Base-by-base conservation (phyloP, 1,140 invertebrate genomes). In the Rhagoletis zephyria region DNA sequence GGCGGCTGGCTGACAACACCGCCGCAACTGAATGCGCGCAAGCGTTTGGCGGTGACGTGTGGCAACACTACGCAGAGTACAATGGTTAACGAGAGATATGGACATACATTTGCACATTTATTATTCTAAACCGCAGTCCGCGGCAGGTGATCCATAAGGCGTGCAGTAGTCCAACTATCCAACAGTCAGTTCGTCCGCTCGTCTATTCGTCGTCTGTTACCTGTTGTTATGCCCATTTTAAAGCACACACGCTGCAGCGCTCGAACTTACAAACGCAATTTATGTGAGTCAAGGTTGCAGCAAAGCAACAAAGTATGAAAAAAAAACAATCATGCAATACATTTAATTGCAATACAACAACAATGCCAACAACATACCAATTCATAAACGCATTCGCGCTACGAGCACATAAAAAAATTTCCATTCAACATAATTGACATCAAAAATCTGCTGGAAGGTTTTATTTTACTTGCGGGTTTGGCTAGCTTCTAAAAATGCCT, bases 361-460 rank as follows among this genome's bases (percentile, higher is more conserved):
- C 48, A 4, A 74, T 40, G 1, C 4, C 42, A 48, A 63, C 64
- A 67, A 67, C 64, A 67, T 30, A n/a, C 61, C 1, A 40, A 5
- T 19, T 19, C 16, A 48, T 45, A 48, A 42, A 74, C 67, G 14
- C 0, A 48, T 74, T 48, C 1, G 70, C 70, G 12, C 16, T n/a
- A 6, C 14, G 42, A 51, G 45, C 70, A 4, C 42, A n/a, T 56
- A 51, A 81, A 51, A 51, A 30, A 81, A 81, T 56, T 9, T 48
- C 4, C 74, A 81, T 81, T 81, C 74, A 81, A 81, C 74, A 81
- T 81, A 81, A 81, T 81, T 81, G 48, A 81, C 48, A 56, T 59
- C 48, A 59, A 81, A 81, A 56, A 30, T 81, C 48, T 12, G 48
- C 48, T 14, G 2, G 42, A 48, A 30, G n/a, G 30, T 19, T 30